Evolutionary conservation across 2,113 vertebrate species (phyloP), one percentile per base, ranked within the genome.

Genomic region (Corythoichthys haematopterus): DNA sequence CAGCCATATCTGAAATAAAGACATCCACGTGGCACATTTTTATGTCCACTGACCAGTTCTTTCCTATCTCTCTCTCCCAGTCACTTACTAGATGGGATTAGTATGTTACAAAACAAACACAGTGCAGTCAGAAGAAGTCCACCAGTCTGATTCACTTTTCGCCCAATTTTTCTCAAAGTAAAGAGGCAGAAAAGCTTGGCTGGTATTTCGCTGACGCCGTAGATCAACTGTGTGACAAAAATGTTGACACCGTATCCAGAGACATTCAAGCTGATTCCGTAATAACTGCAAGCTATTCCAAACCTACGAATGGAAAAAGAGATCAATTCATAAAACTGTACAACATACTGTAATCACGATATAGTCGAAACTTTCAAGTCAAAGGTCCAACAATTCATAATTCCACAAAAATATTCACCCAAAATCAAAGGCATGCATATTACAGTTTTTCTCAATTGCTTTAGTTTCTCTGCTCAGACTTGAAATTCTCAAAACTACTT

Each of bases 211-310:
- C 71, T 84, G 1, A 43, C 20, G 1, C 80, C 87, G 3, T 89
- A 91, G 72, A 89, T 76, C 64, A 91, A 88, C 77, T 91, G 87
- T 13, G 88, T 89, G 40, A 91, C 66, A 65, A 89, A 88, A 67
- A 91, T 74, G 64, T 83, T 87, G n/a, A 84, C 57, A 11, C 85
- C 87, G 57, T 91, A 90, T 14, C 80, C 84, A 10, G 28, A 16
- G 2, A 89, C 53, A 48, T 90, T 91, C 5, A 91, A 68, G 64
- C 84, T 83, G 64, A 89, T 91, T 43, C 85, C 88, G 1, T 90
- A 91, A 63, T 90, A 91, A 0, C 80, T 76, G 35, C 69, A 81
- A 33, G 79, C 76, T 56, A 84, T 64, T 15, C 62, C 79, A 66
- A 81, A 83, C 86, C 86, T 87, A 33, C 0, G 1, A 55, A 61